A percentile compares a stretch with the other conserved stretches of the same genome.
These are phyloP conservation scores for Physocephala rufipes DNA, from an alignment of 2,888 invertebrate genomes.

Conservation along the genomic window DNA sequence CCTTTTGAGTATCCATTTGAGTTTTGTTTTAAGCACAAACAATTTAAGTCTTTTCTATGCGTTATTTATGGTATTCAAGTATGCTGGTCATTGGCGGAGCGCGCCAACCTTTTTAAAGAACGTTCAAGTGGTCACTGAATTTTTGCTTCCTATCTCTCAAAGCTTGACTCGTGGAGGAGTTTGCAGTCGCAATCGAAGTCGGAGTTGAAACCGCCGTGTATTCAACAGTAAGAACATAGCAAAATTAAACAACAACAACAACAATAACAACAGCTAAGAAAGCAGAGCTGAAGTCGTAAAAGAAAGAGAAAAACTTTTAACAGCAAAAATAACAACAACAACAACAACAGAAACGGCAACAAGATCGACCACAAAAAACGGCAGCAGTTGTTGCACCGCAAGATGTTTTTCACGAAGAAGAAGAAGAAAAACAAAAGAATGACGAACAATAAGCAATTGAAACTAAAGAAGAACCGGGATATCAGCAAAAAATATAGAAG, in stretches of 20 bases:
- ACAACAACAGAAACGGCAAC: no score
- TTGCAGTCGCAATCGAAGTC: no score
- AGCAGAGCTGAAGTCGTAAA: neutral
- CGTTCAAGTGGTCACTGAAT: slow-evolving; percentile 58
- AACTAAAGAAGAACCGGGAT: neutral
- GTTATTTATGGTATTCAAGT: neutral
- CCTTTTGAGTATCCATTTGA: no score
- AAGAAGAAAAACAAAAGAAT: neutral
- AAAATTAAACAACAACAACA: neutral
- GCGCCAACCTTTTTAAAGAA: slow-evolving; percentile 51
- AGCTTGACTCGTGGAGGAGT: slow-evolving; percentile 45
- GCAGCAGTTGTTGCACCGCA: no score
- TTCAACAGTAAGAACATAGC: slow-evolving; percentile 40
- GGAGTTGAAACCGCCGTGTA: slow-evolving; percentile 36
- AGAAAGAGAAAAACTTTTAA: neutral
- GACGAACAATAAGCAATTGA: neutral
- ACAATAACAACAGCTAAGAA: neutral
- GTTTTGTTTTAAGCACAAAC: neutral
- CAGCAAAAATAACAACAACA: no score
- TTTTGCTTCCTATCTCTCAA: slow-evolving; percentile 53
- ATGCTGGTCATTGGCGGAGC: slow-evolving; percentile 4
- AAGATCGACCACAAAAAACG: no score
- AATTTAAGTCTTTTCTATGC: neutral
- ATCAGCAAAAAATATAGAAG: slow-evolving; percentile 8
- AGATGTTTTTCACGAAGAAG: neutral